Percentiles rank a stretch among this genome's conserved stretches.
phyloP scores from a whole-genome alignment of 2,113 vertebrate species.

The human region GRCh38 chr7:74715501-74716000 shows the following conservation, averaged over 20 bases:
- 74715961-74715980: neutral
- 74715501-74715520: neutral
- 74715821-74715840: neutral
- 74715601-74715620: constrained; percentile 15
- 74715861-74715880: neutral
- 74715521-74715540: neutral
- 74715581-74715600: constrained; percentile 9
- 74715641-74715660: neutral
- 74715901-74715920: neutral
- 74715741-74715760: neutral
- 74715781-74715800: neutral
- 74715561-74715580: neutral
- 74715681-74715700: neutral
- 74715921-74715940: neutral
- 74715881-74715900: neutral
- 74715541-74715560: neutral
- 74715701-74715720: neutral
- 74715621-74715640: neutral
- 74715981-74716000: neutral
- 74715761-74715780: constrained; percentile 9
- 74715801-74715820: neutral
- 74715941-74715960: neutral
- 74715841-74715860: neutral
- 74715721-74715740: neutral
- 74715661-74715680: neutral